Evolutionary conservation across 2,888 invertebrate species (phyloP).

Genomic region (Troides aeacus): DNA sequence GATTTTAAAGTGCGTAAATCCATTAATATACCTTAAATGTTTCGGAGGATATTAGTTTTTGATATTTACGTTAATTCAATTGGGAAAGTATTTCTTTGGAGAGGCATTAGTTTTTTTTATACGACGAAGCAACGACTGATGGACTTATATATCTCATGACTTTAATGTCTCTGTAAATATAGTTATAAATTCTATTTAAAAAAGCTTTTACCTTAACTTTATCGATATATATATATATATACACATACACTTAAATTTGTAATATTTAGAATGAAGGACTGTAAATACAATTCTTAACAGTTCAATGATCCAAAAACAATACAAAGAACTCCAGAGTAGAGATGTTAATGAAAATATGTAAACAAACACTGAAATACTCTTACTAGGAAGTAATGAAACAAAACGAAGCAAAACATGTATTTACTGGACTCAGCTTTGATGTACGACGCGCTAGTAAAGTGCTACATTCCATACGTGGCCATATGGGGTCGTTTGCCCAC

Average conservation of each 20-base stretch:
- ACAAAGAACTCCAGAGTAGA: not conserved
- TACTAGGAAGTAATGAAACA: constrained; percentile 41
- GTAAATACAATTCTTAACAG: too few species aligned
- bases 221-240: too few species aligned
- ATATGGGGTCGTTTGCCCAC: not conserved
- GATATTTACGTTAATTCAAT: too few species aligned
- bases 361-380: constrained; percentile 32
- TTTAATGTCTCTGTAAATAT: too few species aligned
- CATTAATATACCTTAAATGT: not conserved
- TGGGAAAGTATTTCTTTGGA: too few species aligned
- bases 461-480: constrained; percentile 15
- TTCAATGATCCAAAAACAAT: not conserved
- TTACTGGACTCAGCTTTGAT: not conserved
- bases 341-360: constrained; percentile 19
- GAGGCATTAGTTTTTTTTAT: too few species aligned
- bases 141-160: too few species aligned
- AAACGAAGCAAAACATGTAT: constrained; percentile 5
- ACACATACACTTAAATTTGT: constrained; percentile 1
- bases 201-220: too few species aligned
- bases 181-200: too few species aligned
- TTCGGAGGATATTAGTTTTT: too few species aligned
- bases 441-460: not conserved
- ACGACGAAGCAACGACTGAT: too few species aligned
- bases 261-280: constrained; percentile 1
- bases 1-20: not conserved